A percentile compares a stretch with the other conserved stretches of the same genome.
These are phyloP conservation scores for Sceloporus undulatus DNA, from an alignment of 2,113 vertebrate species.

Conservation along the genomic window DNA sequence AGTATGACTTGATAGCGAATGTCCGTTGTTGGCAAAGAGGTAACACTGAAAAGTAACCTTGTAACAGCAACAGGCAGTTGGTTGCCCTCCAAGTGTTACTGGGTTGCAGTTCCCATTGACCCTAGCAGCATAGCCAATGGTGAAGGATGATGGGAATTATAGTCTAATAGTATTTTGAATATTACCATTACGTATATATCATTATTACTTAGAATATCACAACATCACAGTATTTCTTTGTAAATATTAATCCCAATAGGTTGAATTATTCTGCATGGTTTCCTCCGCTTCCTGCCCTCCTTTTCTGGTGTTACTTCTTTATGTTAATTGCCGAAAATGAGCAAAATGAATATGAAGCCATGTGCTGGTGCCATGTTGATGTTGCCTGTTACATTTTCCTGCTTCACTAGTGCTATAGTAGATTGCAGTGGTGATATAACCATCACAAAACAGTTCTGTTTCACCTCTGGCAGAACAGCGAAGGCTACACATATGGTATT, in stretches of 20 bases:
- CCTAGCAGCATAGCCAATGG: background rate
- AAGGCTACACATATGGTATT: too few species aligned
- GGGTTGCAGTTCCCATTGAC: background rate
- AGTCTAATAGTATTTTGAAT: background rate
- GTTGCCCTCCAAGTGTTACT: background rate
- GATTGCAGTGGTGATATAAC: background rate
- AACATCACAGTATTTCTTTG: background rate
- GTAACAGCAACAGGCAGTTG: too few species aligned
- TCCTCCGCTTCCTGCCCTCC: background rate
- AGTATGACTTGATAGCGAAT: slow-evolving; percentile 16
- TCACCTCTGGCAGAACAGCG: too few species aligned
- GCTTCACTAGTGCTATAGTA: background rate
- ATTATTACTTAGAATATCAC: background rate
- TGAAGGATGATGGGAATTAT: background rate
- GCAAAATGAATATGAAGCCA: background rate
- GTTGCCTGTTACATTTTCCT: background rate
- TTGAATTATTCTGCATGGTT: slow-evolving; percentile 17
- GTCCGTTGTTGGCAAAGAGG: background rate
- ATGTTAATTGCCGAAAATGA: background rate
- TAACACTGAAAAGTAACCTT: background rate
- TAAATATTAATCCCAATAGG: background rate
- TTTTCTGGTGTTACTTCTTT: slow-evolving; percentile 13
- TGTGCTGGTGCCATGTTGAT: background rate
- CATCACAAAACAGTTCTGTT: background rate
- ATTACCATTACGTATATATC: too few species aligned